These are phyloP conservation scores for Catalaphyllia jardinei DNA, from an alignment of 64 coral and sea anemone genomes.

Conservation along the genomic window DNA sequence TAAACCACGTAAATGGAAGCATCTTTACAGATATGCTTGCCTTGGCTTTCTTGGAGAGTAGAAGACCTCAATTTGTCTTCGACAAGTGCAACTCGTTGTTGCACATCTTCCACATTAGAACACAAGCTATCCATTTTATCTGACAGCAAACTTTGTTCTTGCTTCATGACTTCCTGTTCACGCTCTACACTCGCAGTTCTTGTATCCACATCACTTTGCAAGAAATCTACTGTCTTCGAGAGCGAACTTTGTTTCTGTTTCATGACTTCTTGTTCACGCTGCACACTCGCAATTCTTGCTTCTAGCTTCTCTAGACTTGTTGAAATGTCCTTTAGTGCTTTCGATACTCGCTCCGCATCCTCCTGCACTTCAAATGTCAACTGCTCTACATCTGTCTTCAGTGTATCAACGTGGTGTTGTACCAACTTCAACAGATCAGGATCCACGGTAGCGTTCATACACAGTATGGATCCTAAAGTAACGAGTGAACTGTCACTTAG, in stretches of 20 bases:
- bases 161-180: neutral
- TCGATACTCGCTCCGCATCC: neutral
- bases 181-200: neutral
- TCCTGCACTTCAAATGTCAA: neutral
- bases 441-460: neutral
- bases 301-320: conserved; percentile 3
- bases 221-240: too few relatives aligned
- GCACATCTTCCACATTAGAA: neutral
- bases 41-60: too few relatives aligned
- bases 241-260: neutral
- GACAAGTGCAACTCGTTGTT: too few relatives aligned
- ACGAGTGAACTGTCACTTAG: neutral
- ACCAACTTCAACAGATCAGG: conserved; percentile 11
- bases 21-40: too few relatives aligned
- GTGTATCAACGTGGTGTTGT: conserved; percentile 5
- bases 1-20: too few relatives aligned
- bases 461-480: neutral
- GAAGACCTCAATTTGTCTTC: too few relatives aligned
- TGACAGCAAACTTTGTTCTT: neutral
- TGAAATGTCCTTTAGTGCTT: neutral
- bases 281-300: neutral
- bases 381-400: conserved; percentile 20
- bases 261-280: neutral
- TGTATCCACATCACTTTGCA: neutral
- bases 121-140: neutral